Evolutionary conservation across 1,140 invertebrate species (phyloP).

Genomic region (Aphaenogaster ashmeadi): DNA sequence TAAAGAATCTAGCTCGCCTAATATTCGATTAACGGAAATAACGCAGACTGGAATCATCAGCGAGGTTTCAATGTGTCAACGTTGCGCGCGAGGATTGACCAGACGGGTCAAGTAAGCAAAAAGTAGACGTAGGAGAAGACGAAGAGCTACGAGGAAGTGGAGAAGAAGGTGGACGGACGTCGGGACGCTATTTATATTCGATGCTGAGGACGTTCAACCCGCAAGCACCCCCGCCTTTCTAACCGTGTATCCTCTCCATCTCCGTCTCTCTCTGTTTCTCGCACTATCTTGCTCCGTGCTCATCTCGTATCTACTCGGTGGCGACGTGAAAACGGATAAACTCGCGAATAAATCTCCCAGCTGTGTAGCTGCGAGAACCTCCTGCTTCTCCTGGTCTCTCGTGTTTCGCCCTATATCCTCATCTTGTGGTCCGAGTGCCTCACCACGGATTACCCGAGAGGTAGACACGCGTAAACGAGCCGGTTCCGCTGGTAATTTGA

Average conservation of each 20-base stretch:
- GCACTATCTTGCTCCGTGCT: constrained; percentile 42
- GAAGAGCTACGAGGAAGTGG: constrained; percentile 54
- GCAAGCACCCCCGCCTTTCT: constrained; percentile 79
- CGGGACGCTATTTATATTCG: constrained; percentile 83
- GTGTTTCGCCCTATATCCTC: constrained; percentile 46
- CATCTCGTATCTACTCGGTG: constrained; percentile 63
- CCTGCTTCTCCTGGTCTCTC: constrained; percentile 45
- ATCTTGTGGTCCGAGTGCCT: constrained; percentile 49
- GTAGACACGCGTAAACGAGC: constrained; percentile 59
- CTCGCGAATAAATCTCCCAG: constrained; percentile 75
- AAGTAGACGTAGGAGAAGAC: constrained; percentile 58
- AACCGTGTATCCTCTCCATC: constrained; percentile 57
- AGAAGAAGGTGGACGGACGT: constrained; percentile 78
- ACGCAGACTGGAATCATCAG: background rate
- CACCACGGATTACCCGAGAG: constrained; percentile 46
- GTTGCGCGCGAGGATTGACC: constrained; percentile 46
- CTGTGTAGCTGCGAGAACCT: constrained; percentile 45
- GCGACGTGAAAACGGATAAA: constrained; percentile 72
- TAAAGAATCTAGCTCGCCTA: background rate
- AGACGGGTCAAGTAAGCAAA: constrained; percentile 63
- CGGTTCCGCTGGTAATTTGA: constrained; percentile 46
- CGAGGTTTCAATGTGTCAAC: constrained; percentile 59
- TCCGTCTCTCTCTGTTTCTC: constrained; percentile 59
- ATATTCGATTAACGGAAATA: constrained; percentile 31
- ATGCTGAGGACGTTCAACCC: constrained; percentile 82